Percentiles rank a stretch among this genome's conserved stretches.
Evolutionary conservation across 2,888 invertebrate species (phyloP).

Genomic region (Julus scandinavius): DNA sequence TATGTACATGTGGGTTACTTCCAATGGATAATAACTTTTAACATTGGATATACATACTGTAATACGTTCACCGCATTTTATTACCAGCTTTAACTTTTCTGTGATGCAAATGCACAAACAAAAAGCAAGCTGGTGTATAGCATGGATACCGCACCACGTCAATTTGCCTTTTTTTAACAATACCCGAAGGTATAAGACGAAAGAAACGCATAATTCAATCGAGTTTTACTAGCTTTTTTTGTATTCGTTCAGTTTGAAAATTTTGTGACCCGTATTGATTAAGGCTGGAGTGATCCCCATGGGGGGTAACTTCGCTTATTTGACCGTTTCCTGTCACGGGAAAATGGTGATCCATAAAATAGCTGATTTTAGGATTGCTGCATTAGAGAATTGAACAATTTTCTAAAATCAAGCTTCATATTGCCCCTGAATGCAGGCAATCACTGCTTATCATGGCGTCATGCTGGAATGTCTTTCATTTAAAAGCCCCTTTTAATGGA

Average conservation of each 20-base stretch:
- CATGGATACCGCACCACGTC: background rate
- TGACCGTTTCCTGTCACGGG: too few relatives aligned
- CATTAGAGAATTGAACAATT: too few relatives aligned
- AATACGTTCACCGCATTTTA: too few relatives aligned
- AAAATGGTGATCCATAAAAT: background rate
- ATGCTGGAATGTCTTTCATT: too few relatives aligned
- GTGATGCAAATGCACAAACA: background rate
- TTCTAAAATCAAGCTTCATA: too few relatives aligned
- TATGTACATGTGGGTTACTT: background rate
- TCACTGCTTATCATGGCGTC: background rate
- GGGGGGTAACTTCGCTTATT: background rate
- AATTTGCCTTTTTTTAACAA: constrained; percentile 7
- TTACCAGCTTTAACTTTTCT: background rate
- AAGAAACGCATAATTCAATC: constrained; percentile 15
- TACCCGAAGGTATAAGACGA: background rate
- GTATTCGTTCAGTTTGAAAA: background rate
- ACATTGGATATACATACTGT: too few relatives aligned
- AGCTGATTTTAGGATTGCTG: too few relatives aligned
- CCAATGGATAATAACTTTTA: too few relatives aligned
- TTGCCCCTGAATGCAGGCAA: background rate
- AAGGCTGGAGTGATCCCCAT: background rate
- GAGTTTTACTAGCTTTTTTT: background rate
- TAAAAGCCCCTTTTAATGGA: too few relatives aligned
- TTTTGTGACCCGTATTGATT: background rate
- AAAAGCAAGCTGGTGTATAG: background rate